Conservation (phyloP, 2,888 invertebrate genomes). For the Coelinius sp. region DNA sequence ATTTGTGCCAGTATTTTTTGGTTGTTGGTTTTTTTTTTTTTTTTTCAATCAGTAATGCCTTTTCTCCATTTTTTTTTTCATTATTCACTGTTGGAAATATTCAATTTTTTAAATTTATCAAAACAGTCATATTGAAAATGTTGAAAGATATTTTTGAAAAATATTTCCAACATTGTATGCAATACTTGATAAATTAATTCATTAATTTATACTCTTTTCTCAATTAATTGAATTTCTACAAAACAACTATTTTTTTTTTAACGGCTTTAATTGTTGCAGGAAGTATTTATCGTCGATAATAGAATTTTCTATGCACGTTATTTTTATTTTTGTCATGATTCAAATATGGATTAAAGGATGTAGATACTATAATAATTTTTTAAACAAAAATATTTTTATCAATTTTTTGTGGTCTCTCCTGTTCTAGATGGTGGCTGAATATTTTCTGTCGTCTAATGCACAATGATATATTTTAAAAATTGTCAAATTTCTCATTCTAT, state of each 20-base stretch:
- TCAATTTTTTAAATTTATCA: neutral
- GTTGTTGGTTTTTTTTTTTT: conserved; percentile 32
- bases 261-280: conserved; percentile 22
- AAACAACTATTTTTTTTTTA: conserved; percentile 14
- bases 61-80: conserved; percentile 24
- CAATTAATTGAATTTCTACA: neutral
- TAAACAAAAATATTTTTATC: conserved; percentile 6
- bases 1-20: conserved; percentile 44
- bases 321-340: conserved; percentile 22
- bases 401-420: conserved; percentile 9
- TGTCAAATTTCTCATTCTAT: conserved; percentile 9
- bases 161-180: neutral
- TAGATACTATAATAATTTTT: neutral
- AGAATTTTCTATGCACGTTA: conserved; percentile 27
- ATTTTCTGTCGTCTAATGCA: conserved; percentile 46
- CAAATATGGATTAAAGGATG: conserved; percentile 5
- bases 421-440: conserved; percentile 64
- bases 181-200: neutral
- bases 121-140: neutral
- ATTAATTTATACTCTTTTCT: neutral
- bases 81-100: conserved; percentile 49
- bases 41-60: conserved; percentile 31
- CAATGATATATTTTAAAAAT: conserved; percentile 25
- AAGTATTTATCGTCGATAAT: conserved; percentile 5
- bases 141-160: neutral